Base-by-base conservation (phyloP, 2,888 invertebrate genomes). In the Branchinecta sandiegonensis region DNA sequence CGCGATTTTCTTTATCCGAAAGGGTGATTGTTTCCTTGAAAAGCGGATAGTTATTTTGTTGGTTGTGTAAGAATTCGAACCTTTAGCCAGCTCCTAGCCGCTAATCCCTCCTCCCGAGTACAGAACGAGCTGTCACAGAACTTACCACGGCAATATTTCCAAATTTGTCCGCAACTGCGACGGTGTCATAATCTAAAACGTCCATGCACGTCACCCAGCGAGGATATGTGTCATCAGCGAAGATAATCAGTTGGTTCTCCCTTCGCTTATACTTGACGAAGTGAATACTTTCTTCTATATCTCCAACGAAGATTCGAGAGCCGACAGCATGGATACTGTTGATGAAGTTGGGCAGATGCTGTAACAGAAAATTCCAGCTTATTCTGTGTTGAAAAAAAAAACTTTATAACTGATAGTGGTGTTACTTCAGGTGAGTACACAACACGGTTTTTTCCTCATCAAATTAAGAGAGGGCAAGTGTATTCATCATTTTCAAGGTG, bases 181-280 rank as follows among this genome's bases (percentile, higher is more conserved):
- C 88, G 0, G 96, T 96, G 76, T 94, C 93, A 75, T 95, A 97
- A 80, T 99, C 99, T 66, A 99, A 80, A 67, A 96, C 83, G 71
- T 89, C 88, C 5, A 90, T 89, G 66, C 90, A 88, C 0, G 96
- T 95, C 48, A 96, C 88, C 93, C 94, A 99, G 73, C 93, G 84
- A 0, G 97, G 99, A 78, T 93, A 90, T 0, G 95, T 95, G 77
- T 99, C 99, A 77, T 99, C 99, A 3, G 96, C 94, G 79, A 99
- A 99, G 68, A 99, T 90, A 46, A 97, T 94, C 70, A 99, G 81
- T 76, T 97, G 96, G 79, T 99, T 99, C 78, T 99, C 99, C 65
- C 89, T 85, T 56, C 93, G 85, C 76, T 93, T 92, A 78, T 97
- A 97, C 56, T 94, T 86, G 0, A 99, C 86, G 78, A 94, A 95